These are phyloP conservation scores for Caretta caretta DNA, from an alignment of 2,113 vertebrate genomes.

Conservation along the genomic window DNA sequence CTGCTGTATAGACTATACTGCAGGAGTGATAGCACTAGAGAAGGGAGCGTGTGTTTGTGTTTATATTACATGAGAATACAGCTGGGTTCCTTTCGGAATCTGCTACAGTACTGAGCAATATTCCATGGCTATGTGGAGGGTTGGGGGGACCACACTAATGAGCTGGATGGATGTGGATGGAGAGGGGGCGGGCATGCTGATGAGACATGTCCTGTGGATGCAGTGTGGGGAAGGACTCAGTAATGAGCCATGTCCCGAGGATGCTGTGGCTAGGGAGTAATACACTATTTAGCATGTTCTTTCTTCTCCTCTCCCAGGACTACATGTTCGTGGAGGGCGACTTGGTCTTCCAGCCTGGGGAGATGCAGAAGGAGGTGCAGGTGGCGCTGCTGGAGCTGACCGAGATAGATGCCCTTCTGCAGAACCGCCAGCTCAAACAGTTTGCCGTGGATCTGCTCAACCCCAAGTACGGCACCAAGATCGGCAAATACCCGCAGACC, in stretches of 20 bases:
- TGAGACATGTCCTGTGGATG: neutral
- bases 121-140: neutral
- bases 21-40: neutral
- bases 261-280: neutral
- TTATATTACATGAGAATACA: neutral
- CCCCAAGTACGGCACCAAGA: slow-evolving; percentile 89
- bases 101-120: neutral
- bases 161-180: neutral
- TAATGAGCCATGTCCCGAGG: neutral
- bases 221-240: neutral
- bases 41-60: neutral
- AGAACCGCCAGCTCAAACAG: slow-evolving; percentile 86
- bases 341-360: slow-evolving; percentile 86
- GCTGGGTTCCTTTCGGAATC: neutral
- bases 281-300: rapidly evolving
- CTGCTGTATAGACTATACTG: neutral
- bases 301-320: slow-evolving; percentile 80
- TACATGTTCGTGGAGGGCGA: slow-evolving; percentile 89
- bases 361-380: slow-evolving; percentile 89
- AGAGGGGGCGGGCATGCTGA: neutral
- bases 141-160: neutral
- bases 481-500: slow-evolving; percentile 89
- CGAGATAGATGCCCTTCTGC: slow-evolving; percentile 87
- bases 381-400: slow-evolving; percentile 90
- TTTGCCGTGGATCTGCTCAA: slow-evolving; percentile 92